phyloP scores from a whole-genome alignment of 2,797 vertebrate species.

The Brachymystax lenok region DNA sequence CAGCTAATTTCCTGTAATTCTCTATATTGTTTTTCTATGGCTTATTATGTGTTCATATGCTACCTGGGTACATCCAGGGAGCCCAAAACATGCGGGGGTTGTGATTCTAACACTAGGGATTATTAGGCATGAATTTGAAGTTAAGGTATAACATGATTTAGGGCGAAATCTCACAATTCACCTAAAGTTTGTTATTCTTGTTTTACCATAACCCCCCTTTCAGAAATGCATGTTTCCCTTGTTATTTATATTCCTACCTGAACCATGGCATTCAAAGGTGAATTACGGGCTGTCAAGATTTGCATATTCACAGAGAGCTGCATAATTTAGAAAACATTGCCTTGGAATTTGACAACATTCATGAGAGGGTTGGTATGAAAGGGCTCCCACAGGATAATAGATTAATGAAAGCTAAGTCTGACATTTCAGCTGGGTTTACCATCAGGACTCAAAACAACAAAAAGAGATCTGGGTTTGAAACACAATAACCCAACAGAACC shows the following conservation, averaged over 20 bases:
- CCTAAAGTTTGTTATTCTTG: not conserved
- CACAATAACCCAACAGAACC: slow-evolving; percentile 57
- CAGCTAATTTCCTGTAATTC: too few species aligned
- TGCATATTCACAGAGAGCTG: slow-evolving; percentile 49
- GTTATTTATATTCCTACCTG: slow-evolving; percentile 47
- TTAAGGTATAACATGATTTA: not conserved
- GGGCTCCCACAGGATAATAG: slow-evolving; percentile 53
- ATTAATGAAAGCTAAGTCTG: slow-evolving; percentile 56
- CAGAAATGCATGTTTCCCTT: slow-evolving; percentile 18
- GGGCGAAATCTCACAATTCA: too few species aligned
- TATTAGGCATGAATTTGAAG: too few species aligned
- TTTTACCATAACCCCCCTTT: not conserved
- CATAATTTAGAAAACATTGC: slow-evolving; percentile 48
- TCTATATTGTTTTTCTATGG: too few species aligned
- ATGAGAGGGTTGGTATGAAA: slow-evolving; percentile 54
- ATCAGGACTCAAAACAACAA: slow-evolving; percentile 7
- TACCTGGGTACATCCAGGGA: too few species aligned
- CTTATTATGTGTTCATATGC: too few species aligned
- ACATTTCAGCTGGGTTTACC: slow-evolving; percentile 66
- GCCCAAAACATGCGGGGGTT: too few species aligned
- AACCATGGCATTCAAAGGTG: slow-evolving; percentile 44
- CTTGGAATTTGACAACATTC: slow-evolving; percentile 50
- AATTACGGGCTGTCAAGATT: slow-evolving; percentile 51
- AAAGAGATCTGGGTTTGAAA: slow-evolving; percentile 43
- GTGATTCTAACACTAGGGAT: too few species aligned